Percentiles rank a stretch among this genome's conserved stretches.
Conservation (phyloP, 2,113 vertebrate genomes). For the Cairina moschata region DNA sequence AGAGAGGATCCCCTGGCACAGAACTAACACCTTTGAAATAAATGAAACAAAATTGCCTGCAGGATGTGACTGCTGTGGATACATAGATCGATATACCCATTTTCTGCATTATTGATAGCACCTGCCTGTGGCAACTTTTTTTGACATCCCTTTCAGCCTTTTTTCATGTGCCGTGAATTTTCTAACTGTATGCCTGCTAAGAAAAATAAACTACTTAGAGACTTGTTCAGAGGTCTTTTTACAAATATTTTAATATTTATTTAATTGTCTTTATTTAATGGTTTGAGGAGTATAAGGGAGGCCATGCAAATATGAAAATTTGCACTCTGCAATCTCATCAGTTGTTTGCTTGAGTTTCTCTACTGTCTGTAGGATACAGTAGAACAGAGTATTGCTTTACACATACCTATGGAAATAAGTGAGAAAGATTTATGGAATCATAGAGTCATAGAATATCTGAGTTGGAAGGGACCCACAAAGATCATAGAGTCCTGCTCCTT, state of each 20-base stretch:
- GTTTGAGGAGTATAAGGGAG: neutral
- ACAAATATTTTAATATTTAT: neutral
- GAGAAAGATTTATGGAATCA: neutral
- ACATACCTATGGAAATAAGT: neutral
- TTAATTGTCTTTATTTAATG: neutral
- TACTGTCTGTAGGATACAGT: neutral
- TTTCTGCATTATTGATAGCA: neutral
- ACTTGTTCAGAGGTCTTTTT: neutral
- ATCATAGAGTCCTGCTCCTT: too few relatives aligned
- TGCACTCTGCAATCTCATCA: neutral
- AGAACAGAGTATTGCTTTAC: neutral
- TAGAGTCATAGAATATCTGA: too few relatives aligned
- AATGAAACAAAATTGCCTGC: rapidly evolving
- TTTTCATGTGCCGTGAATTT: neutral
- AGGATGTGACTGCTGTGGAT: neutral
- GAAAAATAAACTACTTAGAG: neutral
- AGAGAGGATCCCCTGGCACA: neutral
- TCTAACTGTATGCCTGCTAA: neutral
- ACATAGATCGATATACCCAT: neutral
- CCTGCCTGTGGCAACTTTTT: neutral
- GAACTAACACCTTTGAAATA: neutral
- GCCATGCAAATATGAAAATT: rapidly evolving
- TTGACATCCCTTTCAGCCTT: neutral
- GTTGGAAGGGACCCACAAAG: too few relatives aligned
- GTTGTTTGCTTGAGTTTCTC: neutral